Percentiles rank a stretch among this genome's conserved stretches.
Evolutionary conservation across 2,888 invertebrate species (phyloP).

Genomic region (Clepsis dumicolana): DNA sequence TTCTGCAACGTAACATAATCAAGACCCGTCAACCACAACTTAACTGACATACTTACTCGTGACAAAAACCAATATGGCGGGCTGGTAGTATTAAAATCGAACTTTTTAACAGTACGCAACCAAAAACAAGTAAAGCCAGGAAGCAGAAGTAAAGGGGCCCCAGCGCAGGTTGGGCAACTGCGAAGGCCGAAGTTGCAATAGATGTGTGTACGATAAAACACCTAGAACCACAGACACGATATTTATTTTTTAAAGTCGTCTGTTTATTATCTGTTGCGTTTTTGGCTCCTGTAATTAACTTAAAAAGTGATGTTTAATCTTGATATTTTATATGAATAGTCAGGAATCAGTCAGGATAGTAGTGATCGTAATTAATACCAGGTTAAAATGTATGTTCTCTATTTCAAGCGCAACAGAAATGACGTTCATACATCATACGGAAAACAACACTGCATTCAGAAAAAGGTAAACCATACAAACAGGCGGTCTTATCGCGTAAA

Average conservation of each 20-base stretch:
- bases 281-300: no score
- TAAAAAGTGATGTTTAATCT: no score
- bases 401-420: background rate
- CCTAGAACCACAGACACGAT: conserved; percentile 9
- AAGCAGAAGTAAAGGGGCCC: conserved; percentile 33
- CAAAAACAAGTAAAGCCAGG: conserved; percentile 28
- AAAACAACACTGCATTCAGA: background rate
- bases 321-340: no score
- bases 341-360: no score
- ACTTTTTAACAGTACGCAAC: background rate
- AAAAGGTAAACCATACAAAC: background rate
- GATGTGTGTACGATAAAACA: conserved; percentile 15
- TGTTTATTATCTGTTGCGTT: background rate
- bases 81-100: background rate
- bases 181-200: conserved; percentile 33
- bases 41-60: background rate
- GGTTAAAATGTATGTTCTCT: background rate
- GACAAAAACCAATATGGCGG: background rate
- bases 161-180: conserved; percentile 30
- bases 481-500: background rate
- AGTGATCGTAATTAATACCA: background rate
- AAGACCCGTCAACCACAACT: background rate
- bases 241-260: background rate
- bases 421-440: background rate
- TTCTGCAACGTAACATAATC: background rate